phyloP scores from a whole-genome alignment of 1,140 invertebrate species.

The Heliconius eleuchia region DNA sequence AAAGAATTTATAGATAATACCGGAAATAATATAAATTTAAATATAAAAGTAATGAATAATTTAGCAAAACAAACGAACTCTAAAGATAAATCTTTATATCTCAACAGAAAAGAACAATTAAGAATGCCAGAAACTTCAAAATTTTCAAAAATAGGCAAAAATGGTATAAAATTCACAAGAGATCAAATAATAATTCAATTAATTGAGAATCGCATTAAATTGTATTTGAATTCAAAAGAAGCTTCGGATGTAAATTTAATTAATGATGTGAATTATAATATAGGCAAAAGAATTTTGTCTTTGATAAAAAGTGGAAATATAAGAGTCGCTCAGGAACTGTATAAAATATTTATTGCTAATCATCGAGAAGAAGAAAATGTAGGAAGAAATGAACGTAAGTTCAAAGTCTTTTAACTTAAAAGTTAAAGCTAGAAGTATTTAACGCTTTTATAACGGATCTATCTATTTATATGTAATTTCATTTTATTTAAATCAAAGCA shows the following conservation, averaged over 20 bases:
- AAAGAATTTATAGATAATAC: conserved; percentile 56
- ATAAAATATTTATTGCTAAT: conserved; percentile 53
- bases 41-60: conserved; percentile 50
- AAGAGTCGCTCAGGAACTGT: conserved; percentile 62
- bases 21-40: conserved; percentile 53
- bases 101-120: conserved; percentile 5
- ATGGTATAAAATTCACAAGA: conserved; percentile 52
- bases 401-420: too few species aligned
- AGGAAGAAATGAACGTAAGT: background rate
- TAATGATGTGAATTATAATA: conserved; percentile 55
- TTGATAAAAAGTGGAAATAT: conserved; percentile 57
- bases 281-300: conserved; percentile 56
- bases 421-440: too few species aligned
- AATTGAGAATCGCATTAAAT: conserved; percentile 60
- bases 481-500: too few species aligned
- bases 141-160: conserved; percentile 17
- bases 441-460: too few species aligned
- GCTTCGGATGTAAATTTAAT: conserved; percentile 35
- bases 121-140: conserved; percentile 1
- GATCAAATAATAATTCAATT: conserved; percentile 62
- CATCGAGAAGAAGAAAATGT: conserved; percentile 28
- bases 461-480: too few species aligned
- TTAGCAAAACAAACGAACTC: conserved; percentile 34
- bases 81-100: background rate
- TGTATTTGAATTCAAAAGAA: conserved; percentile 59